Percentiles rank a stretch among this genome's conserved stretches.
These are phyloP conservation scores for Percina caprodes DNA, from an alignment of 2,113 vertebrate genomes.

Conservation along the genomic window DNA sequence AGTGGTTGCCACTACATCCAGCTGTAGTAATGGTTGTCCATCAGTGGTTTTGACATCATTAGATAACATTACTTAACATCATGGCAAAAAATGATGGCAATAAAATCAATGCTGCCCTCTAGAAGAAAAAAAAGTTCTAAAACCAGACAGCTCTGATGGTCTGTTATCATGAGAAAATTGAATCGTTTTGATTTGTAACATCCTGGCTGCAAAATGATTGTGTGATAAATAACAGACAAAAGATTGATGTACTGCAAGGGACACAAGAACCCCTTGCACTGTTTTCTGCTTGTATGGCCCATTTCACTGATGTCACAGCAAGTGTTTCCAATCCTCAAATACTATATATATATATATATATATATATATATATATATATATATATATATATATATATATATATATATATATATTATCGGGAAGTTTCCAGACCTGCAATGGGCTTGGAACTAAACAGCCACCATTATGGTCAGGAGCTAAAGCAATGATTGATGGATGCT, in stretches of 20 bases:
- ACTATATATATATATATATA: no score
- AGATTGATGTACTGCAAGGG: background rate
- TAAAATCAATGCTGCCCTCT: background rate
- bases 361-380: no score
- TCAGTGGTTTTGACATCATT: background rate
- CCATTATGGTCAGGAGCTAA: background rate
- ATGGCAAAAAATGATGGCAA: background rate
- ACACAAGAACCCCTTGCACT: background rate
- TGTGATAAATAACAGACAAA: conserved; percentile 11
- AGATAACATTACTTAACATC: conserved; percentile 2
- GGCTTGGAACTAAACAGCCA: background rate
- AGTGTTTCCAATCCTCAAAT: conserved; percentile 2
- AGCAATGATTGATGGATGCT: background rate
- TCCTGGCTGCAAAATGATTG: conserved; percentile 6
- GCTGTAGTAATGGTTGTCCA: background rate
- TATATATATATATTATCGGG: background rate
- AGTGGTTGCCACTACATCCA: background rate
- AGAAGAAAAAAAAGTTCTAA: background rate
- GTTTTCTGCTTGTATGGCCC: background rate
- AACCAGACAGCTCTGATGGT: background rate
- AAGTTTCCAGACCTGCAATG: conserved; percentile 5
- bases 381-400: no score
- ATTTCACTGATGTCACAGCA: conserved; percentile 4
- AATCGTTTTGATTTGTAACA: conserved; percentile 9
- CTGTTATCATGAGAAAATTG: conserved; percentile 10